Evolutionary conservation across 2,888 invertebrate genomes (phyloP).

Genomic region (Amblyjoppa proteus): DNA sequence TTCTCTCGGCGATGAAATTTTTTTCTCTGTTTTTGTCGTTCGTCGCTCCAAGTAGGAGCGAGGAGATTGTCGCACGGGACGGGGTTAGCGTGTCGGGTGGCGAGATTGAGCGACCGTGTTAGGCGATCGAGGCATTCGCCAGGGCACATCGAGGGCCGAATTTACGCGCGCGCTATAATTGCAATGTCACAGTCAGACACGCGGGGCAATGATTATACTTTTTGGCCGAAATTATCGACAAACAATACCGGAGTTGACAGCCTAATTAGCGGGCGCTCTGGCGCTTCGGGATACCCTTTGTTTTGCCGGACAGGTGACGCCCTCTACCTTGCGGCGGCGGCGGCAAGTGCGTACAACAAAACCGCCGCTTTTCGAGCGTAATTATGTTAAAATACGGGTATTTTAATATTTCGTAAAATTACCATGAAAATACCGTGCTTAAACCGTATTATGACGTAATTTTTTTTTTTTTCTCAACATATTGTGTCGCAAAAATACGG

Average conservation of each 20-base stretch:
- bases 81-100: background rate
- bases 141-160: background rate
- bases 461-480: too few species aligned
- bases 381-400: too few species aligned
- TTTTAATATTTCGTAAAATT: too few species aligned
- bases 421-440: too few species aligned
- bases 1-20: constrained; percentile 20
- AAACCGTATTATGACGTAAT: too few species aligned
- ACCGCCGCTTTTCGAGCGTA: too few species aligned
- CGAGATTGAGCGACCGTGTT: background rate
- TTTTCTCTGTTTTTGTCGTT: background rate
- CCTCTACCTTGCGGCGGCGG: too few species aligned
- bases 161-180: background rate
- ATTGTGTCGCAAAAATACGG: too few species aligned
- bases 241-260: background rate
- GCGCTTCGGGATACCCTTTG: background rate
- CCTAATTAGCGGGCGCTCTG: background rate
- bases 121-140: background rate
- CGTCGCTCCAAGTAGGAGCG: background rate
- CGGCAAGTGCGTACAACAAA: too few species aligned
- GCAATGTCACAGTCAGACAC: too few species aligned
- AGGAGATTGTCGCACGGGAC: background rate
- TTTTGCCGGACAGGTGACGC: too few species aligned
- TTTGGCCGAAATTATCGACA: background rate
- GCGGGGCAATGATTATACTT: background rate